Conservation (phyloP, 2,888 invertebrate species). For the Pandemis heparana region DNA sequence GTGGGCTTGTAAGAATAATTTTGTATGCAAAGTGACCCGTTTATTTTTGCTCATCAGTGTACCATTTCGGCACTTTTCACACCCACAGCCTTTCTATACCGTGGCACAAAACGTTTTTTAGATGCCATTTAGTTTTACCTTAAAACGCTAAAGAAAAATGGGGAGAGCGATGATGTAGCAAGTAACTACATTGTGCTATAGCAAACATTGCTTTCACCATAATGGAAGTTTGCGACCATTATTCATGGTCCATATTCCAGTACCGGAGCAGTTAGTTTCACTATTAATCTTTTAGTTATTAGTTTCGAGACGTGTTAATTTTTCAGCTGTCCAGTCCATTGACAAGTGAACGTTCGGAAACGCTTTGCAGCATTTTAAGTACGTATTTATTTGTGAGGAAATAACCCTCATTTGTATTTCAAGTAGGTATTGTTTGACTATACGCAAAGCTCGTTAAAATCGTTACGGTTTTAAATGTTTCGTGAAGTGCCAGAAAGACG, state of each 20-base stretch:
- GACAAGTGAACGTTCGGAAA: constrained; percentile 5
- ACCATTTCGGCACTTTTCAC: no score
- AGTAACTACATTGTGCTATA: constrained; percentile 54
- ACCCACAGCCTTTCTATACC: no score
- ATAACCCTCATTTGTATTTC: not conserved
- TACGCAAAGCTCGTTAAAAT: not conserved
- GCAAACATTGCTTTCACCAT: constrained; percentile 61
- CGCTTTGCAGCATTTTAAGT: not conserved
- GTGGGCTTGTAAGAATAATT: no score
- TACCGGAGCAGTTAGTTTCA: constrained; percentile 32
- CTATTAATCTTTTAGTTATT: constrained; percentile 39
- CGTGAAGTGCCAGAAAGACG: no score
- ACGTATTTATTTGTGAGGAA: not conserved
- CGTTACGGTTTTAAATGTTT: not conserved
- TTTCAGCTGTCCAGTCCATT: constrained; percentile 5
- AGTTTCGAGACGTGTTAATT: constrained; percentile 28
- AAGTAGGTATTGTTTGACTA: no score
- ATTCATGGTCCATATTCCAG: constrained; percentile 53
- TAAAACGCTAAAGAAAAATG: constrained; percentile 61
- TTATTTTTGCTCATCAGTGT: no score
- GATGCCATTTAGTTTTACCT: not conserved
- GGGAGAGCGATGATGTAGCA: constrained; percentile 48
- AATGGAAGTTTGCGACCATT: constrained; percentile 62
- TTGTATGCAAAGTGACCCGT: no score
- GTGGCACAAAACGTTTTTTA: not conserved